Evolutionary conservation across 2,797 vertebrate genomes (phyloP), one percentile per base, ranked within the genome.

Genomic region (Pantherophis vulpinus): DNA sequence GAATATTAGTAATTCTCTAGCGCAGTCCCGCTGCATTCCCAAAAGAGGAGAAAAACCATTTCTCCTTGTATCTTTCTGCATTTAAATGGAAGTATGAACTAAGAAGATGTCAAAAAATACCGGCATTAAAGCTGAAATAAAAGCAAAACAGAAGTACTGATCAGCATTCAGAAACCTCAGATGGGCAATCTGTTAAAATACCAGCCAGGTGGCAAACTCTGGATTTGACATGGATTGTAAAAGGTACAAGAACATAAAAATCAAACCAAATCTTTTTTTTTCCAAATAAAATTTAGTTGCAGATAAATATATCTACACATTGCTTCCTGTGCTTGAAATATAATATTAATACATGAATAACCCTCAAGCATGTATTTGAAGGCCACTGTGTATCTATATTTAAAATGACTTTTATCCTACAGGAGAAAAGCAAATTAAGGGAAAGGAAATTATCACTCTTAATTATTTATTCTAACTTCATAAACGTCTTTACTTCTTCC

Each of bases 41-140:
- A 95, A 88, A 63, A 51, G 91, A 20, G 47, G 9, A 42, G 13
- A 91, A 87, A 88, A 70, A 23, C 20, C 25, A 59, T 93, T 86
- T 87, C 29, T 51, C 59, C 59, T n/a, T 87, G 79, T 58, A 51
- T 87, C 18, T 87, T 90, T 42, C 87, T 87, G 89, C 37, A 91
- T 91, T 90, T 93, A 91, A 91, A 93, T 91, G 89, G 89, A 87
- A 29, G 9, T 32, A 87, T 93, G 54, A 91, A 91, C 37, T 70
- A 87, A 56, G 58, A 88, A 60, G 87, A 79, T 88, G 42, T 56
- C 29, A 42, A n/a, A 74, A 74, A 74, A 47, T 59, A 91, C 56
- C 58, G 51, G 2, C 32, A 37, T 91, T 70, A 79, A 90, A 37
- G 20, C 9, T 88, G 54, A 91, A 91, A 47, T 79, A 91, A 88